Percentiles rank a stretch among this genome's conserved stretches.
phyloP scores from a whole-genome alignment of 2,797 vertebrate genomes.

The Tadarida brasiliensis region DNA sequence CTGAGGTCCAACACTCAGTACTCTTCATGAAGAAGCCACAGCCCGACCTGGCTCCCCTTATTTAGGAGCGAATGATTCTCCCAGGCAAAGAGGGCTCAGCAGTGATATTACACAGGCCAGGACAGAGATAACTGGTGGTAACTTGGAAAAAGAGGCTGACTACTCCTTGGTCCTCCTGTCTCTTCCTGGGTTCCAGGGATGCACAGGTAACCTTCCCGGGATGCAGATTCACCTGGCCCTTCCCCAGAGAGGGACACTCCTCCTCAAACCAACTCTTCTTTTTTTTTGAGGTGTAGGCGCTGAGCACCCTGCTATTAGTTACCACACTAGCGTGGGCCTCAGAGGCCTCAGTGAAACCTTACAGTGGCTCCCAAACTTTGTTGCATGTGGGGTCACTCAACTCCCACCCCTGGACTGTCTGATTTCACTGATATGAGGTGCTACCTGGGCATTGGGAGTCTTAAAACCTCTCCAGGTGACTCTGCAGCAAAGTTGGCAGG shows the following conservation, averaged over 20 bases:
- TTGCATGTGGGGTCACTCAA: not conserved
- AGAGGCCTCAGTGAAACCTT: not conserved
- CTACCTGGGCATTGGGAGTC: not conserved
- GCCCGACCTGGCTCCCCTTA: not conserved
- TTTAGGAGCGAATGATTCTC: not conserved
- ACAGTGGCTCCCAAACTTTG: not conserved
- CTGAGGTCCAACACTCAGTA: not conserved
- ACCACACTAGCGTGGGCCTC: accelerated
- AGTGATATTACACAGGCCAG: not conserved
- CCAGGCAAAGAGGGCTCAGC: not conserved
- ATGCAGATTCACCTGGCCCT: accelerated
- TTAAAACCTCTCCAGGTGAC: not conserved
- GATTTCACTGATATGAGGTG: not conserved
- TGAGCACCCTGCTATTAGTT: not conserved
- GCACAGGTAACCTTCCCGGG: too few species aligned
- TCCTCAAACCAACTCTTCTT: not conserved
- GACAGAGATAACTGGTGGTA: not conserved
- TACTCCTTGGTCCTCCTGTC: accelerated
- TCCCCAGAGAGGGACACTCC: accelerated
- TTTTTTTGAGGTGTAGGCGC: not conserved
- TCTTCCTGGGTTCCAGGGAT: not conserved
- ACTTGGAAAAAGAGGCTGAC: not conserved
- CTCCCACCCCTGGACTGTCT: not conserved
- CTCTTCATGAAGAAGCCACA: not conserved
- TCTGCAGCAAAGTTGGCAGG: not conserved